Conservation (phyloP, 2,888 invertebrate genomes). For the Ophion ellenae region DNA sequence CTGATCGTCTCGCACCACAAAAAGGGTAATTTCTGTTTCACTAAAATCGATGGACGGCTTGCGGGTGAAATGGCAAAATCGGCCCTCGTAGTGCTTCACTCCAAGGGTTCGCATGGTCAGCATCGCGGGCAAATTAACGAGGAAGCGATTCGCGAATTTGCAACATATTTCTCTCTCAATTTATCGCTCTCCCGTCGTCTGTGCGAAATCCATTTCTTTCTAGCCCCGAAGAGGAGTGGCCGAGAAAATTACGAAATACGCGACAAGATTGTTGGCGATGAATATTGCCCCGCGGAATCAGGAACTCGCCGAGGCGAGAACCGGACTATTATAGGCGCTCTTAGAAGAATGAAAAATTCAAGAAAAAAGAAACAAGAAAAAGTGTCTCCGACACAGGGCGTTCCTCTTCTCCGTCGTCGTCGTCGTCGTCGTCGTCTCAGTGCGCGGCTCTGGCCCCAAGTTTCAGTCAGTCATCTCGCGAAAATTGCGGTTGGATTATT, state of each 20-base stretch:
- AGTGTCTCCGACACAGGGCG: conserved; percentile 25
- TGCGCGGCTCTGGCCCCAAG: conserved; percentile 39
- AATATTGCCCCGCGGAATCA: conserved; percentile 61
- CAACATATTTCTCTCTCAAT: background rate
- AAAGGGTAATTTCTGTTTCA: too few species aligned
- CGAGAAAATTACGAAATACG: conserved; percentile 54
- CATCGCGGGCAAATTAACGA: background rate
- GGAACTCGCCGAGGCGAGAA: conserved; percentile 58
- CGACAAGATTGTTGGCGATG: conserved; percentile 55
- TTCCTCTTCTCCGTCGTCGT: conserved; percentile 25
- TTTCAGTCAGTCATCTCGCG: conserved; percentile 50
- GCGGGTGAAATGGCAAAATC: too few species aligned
- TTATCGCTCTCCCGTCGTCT: background rate
- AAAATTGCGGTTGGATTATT: conserved; percentile 82
- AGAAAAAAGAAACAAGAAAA: conserved; percentile 12
- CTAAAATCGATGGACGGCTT: too few species aligned
- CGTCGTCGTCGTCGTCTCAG: conserved; percentile 26
- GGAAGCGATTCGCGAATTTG: background rate
- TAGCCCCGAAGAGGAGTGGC: conserved; percentile 13
- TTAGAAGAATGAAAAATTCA: background rate
- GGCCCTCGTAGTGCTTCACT: too few species aligned
- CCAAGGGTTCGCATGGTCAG: background rate
- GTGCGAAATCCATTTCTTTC: conserved; percentile 31
- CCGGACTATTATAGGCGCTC: conserved; percentile 55
- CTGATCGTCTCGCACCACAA: too few species aligned